Conservation (phyloP, 1,140 invertebrate species). For the Holcopasites calliopsidis region DNA sequence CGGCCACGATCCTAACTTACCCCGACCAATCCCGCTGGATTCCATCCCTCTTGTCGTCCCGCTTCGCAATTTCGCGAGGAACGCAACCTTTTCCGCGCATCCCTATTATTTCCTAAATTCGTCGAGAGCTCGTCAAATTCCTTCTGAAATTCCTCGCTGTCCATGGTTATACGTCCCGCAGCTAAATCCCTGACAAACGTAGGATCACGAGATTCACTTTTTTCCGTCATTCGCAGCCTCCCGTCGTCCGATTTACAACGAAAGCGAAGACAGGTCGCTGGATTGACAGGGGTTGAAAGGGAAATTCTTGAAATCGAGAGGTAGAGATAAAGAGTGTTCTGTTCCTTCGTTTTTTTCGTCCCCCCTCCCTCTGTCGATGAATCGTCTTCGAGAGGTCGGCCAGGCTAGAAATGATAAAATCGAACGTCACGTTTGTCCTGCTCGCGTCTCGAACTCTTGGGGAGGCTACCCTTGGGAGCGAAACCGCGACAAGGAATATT, state of each 20-base stretch:
- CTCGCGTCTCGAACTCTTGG: conserved; percentile 5
- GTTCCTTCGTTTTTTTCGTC: neutral
- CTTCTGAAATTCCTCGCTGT: neutral
- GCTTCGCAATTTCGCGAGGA: conserved; percentile 27
- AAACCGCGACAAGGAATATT: neutral
- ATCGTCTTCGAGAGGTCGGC: neutral
- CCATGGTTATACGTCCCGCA: neutral
- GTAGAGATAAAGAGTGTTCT: neutral
- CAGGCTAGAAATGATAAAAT: neutral
- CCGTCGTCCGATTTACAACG: neutral
- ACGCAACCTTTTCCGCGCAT: neutral
- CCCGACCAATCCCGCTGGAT: neutral
- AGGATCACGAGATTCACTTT: conserved; percentile 4
- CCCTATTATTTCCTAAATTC: conserved; percentile 11
- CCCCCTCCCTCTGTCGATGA: neutral
- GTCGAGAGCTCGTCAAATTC: conserved; percentile 22
- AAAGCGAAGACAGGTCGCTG: neutral
- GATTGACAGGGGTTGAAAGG: neutral
- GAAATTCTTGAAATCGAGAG: neutral
- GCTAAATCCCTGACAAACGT: neutral
- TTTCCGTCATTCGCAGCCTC: too few species aligned
- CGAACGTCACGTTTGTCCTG: conserved; percentile 15
- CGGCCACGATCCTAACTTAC: conserved; percentile 14
- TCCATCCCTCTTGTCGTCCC: conserved; percentile 1
- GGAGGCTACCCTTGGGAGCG: neutral